Conservation (phyloP, 2,113 vertebrate species). For the Cyanocitta stelleri region DNA sequence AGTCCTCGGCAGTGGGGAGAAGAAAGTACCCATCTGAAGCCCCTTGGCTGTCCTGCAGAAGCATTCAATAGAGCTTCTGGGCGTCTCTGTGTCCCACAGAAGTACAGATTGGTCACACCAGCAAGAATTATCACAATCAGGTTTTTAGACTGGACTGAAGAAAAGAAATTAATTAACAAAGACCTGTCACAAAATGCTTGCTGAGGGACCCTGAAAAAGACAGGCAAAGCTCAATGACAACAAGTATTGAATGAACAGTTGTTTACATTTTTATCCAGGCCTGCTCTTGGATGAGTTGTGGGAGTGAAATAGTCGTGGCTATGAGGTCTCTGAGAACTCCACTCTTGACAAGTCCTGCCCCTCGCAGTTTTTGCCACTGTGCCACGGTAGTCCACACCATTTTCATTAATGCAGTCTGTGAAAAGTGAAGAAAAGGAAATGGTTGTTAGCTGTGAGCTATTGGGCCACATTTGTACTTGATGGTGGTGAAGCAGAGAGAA, state of each 20-base stretch:
- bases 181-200: not conserved
- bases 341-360: constrained; percentile 85
- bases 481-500: not conserved
- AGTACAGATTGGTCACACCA: not conserved
- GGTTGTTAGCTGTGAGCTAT: not conserved
- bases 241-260: not conserved
- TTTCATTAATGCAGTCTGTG: constrained; percentile 81
- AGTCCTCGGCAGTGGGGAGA: not conserved
- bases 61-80: not conserved
- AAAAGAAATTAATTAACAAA: not conserved
- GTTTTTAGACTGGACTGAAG: not conserved
- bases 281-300: constrained; percentile 70
- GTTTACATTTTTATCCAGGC: constrained; percentile 85
- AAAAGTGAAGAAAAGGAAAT: not conserved
- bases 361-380: constrained; percentile 73
- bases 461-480: rapidly evolving
- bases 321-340: constrained; percentile 84
- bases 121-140: not conserved
- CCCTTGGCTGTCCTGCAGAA: not conserved
- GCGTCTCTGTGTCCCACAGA: not conserved
- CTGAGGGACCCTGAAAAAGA: not conserved
- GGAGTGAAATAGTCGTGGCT: constrained; percentile 81
- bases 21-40: not conserved
- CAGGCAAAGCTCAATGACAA: not conserved
- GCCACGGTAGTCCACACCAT: constrained; percentile 81